Percentiles rank a stretch among this genome's conserved stretches.
Evolutionary conservation across 2,113 vertebrate genomes (phyloP).

Genomic region (Semnornis frantzii): DNA sequence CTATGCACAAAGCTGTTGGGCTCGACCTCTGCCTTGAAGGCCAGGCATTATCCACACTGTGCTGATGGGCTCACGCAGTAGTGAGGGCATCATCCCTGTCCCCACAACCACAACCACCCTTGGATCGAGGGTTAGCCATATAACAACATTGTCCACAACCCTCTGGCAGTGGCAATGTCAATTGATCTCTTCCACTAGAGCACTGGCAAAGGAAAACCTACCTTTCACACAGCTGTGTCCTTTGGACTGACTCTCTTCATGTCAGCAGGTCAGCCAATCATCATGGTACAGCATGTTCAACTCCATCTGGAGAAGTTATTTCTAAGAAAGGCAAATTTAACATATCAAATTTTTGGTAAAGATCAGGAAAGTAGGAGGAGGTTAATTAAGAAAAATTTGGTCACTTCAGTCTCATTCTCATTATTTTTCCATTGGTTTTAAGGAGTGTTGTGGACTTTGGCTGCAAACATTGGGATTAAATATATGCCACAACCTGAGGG

Average conservation of each 20-base stretch:
- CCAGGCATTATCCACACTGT: not conserved
- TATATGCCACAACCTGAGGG: not conserved
- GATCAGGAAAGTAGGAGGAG: not conserved
- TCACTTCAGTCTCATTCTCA: not conserved
- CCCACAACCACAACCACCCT: not conserved
- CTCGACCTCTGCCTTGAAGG: not conserved
- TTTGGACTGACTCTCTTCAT: not conserved
- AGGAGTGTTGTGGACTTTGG: not conserved
- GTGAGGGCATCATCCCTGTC: not conserved
- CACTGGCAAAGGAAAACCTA: not conserved
- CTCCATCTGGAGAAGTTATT: not conserved
- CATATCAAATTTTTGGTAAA: not conserved
- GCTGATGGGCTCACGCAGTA: not conserved
- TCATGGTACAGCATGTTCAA: not conserved
- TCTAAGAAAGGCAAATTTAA: not conserved
- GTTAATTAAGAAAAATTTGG: not conserved
- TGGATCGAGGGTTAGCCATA: not conserved
- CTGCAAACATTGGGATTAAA: not conserved
- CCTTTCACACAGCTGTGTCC: not conserved
- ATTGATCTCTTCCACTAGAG: not conserved
- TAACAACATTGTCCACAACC: not conserved
- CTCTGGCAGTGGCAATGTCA: not conserved
- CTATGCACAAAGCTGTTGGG: fast-evolving
- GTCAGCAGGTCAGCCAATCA: not conserved
- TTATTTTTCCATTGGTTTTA: not conserved